Evolutionary conservation across 2,888 invertebrate genomes (phyloP), one percentile per base, ranked within the genome.

Genomic region (Balanococcus diminutus): DNA sequence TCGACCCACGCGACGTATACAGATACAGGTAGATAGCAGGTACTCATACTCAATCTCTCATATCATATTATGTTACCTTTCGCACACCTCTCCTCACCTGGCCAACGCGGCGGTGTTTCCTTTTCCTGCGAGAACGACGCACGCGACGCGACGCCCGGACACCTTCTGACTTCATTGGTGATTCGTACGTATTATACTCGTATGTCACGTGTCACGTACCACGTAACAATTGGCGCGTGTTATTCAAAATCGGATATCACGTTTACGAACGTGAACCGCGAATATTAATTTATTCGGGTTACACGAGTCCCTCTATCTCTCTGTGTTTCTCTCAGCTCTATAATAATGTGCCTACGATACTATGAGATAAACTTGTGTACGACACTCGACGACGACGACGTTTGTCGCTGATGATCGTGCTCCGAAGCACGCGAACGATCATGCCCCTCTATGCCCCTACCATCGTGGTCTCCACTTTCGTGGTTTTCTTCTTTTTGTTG

Each of bases 221-320:
- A 31, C 83, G 67, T 61, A 75, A 75, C 56, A 83, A 36, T 83
- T 56, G 67, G 61, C 31, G 19, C 61, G 56, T 56, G 82, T 56
- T 28, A 56, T 28, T 56, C 67, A 5, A 19, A 16, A 56, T 83
- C 83, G 83, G 83, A 83, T 83, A 83, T 83, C 83, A 83, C 83
- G 83, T 83, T 83, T 75, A 67, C 22, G 31, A 82, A 28, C 83
- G 83, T 31, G 56, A 67, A 67, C 83, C 61, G 83, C 67, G 61
- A 83, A 83, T 67, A 39, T 83, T 83, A 83, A 83, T 83, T 67
- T 82, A 19, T 31, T 51, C 42, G 46, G 31, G 2, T 67, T 67
- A 14, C 61, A 22, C 61, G 61, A 11, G n/a, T 14, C 3, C 42
- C 42, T 42, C 42, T 42, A 2, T 42, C 11, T 42, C 5, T 42